Conservation (phyloP, 2,888 invertebrate genomes). For the Biston betularia region DNA sequence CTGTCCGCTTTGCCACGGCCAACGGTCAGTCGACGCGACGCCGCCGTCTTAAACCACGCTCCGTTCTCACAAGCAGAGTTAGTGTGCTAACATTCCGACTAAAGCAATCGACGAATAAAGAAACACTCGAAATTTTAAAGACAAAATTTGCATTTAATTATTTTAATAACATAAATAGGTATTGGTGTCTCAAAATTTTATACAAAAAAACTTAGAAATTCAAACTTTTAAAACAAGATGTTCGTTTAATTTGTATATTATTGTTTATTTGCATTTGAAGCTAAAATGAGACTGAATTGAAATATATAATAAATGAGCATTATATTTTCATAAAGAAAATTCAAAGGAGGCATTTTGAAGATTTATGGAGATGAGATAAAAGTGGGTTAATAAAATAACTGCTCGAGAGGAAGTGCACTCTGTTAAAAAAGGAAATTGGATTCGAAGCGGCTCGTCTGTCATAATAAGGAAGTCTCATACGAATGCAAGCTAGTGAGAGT, state of each 20-base stretch:
- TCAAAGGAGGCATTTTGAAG: not conserved
- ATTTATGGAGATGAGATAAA: not conserved
- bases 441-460: not conserved
- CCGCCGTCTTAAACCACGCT: conserved; percentile 15
- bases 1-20: conserved; percentile 7
- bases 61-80: not conserved
- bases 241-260: no score
- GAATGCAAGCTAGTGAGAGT: not conserved
- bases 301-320: no score
- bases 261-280: no score
- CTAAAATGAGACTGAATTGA: no score
- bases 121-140: not conserved
- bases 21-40: conserved; percentile 17
- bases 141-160: not conserved
- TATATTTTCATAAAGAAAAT: not conserved
- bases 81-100: not conserved
- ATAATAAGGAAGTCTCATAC: not conserved
- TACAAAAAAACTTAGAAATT: not conserved
- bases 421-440: not conserved
- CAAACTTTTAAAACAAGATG: not conserved
- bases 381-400: no score
- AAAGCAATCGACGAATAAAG: not conserved
- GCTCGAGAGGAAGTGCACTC: not conserved
- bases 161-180: not conserved
- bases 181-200: not conserved